Evolutionary conservation across 2,888 invertebrate genomes (phyloP).

Genomic region (Eremobia ochroleuca): DNA sequence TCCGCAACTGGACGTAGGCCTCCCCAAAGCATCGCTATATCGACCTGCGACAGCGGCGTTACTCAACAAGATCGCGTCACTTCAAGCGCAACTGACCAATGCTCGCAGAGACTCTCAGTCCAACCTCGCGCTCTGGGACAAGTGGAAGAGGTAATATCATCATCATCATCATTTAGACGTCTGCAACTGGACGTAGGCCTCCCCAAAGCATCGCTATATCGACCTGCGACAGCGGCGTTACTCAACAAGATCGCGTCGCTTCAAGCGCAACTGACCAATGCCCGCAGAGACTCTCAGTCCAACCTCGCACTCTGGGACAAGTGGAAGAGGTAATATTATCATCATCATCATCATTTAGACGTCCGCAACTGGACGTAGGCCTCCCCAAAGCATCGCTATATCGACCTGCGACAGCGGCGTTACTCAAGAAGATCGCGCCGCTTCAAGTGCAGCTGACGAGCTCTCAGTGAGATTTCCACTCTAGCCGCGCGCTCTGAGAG

Average conservation of each 20-base stretch:
- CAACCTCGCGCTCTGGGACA: too few species aligned
- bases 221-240: conserved; percentile 80
- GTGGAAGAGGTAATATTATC: conserved; percentile 90
- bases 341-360: too few species aligned
- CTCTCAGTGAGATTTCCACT: too few species aligned
- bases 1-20: not conserved
- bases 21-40: not conserved
- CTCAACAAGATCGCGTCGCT: conserved; percentile 84
- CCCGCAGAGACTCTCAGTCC: conserved; percentile 81
- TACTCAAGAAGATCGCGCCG: too few species aligned
- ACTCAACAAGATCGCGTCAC: too few species aligned
- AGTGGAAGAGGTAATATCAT: too few species aligned
- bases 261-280: conserved; percentile 83
- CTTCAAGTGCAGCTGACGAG: too few species aligned
- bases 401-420: too few species aligned
- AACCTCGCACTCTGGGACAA: conserved; percentile 94
- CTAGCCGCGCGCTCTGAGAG: too few species aligned
- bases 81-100: too few species aligned
- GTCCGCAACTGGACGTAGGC: not conserved
- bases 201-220: not conserved
- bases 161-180: not conserved
- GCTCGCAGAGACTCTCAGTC: too few species aligned
- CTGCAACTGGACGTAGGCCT: not conserved
- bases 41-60: too few species aligned
- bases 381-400: not conserved